Base-by-base conservation (phyloP, 2,797 vertebrate species). In the Siniperca obscura region DNA sequence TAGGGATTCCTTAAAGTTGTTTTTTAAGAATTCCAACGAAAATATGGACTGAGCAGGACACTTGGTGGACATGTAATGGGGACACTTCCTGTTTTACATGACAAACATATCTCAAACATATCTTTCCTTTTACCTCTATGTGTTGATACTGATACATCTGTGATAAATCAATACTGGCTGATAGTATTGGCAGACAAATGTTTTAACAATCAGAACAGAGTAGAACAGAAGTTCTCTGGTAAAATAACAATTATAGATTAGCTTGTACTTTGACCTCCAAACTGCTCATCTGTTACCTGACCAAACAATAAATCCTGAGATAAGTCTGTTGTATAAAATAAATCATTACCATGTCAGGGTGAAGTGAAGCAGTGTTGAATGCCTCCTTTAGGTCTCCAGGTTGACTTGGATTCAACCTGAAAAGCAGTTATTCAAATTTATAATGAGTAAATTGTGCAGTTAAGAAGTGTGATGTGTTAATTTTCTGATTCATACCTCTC, bases 361-460 rank as follows among this genome's bases (percentile, higher is more conserved):
- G 19, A 7, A 95, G 34, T 0, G 90, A 87, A 2, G 81, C 0
- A 0, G 9, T 19, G 78, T 96, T 95, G 87, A 95, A 96, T 0
- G 93, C 56, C 77, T 96, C 96, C 86, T 96, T 96, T 7, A 96
- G 75, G 83, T 96, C 95, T 87, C 86, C 93, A 2, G 94, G 93
- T 36, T 81, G 83, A 17, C 1, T 19, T n/a, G 93, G 94, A 86
- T 95, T 94, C 80, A 96, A 86, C 52, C 96, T 96, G 87, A 57
- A 84, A 83, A 71, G 10, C 13, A 68, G 4, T 17, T 6, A n/a
- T 7, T 30, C 7, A 0, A 2, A 44, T 64, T 52, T 22, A 73
- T 66, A 69, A 53, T 0, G 1, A 30, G 3, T 8, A 7, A 42
- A 25, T 3, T 22, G 25, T 14, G 65, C 48, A 50, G 27, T 1